phyloP scores from a whole-genome alignment of 1,140 invertebrate genomes.

The Oedothorax gibbosus region DNA sequence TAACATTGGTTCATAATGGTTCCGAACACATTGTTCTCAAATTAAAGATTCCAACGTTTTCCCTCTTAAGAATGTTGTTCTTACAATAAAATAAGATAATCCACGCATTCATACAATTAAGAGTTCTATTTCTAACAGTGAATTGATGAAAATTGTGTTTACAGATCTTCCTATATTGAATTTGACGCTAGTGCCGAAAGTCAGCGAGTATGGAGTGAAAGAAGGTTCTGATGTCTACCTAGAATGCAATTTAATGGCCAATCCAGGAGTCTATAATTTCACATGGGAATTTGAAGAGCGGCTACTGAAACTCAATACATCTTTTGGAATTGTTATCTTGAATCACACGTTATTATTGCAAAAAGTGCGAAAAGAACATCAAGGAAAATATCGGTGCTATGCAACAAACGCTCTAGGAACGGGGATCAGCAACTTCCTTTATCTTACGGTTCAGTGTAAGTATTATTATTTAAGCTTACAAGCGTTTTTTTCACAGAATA shows the following conservation, averaged over 20 bases:
- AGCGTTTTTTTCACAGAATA: too few relatives aligned
- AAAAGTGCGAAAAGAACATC: conserved; percentile 63
- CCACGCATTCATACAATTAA: too few relatives aligned
- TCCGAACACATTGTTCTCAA: too few relatives aligned
- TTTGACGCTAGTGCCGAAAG: conserved; percentile 14
- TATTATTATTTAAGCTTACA: conserved; percentile 65
- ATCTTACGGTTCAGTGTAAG: conserved; percentile 90
- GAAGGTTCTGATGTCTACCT: conserved; percentile 58
- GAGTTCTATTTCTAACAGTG: not conserved
- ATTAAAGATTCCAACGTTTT: too few relatives aligned
- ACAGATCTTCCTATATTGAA: conserved; percentile 49
- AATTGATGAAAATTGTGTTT: not conserved
- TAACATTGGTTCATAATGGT: too few relatives aligned
- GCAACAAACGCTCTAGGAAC: conserved; percentile 90
- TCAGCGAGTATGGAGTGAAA: conserved; percentile 14
- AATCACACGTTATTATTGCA: conserved; percentile 75
- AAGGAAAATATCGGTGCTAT: conserved; percentile 81
- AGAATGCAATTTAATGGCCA: conserved; percentile 49
- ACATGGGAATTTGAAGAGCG: conserved; percentile 56
- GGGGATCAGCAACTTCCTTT: conserved; percentile 83
- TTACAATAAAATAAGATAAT: too few relatives aligned
- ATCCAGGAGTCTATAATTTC: conserved; percentile 42
- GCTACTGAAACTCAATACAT: conserved; percentile 69
- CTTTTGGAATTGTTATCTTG: conserved; percentile 81
- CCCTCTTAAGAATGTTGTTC: too few relatives aligned